These are phyloP conservation scores for Tamias sibiricus DNA, from an alignment of 2,113 vertebrate species.

Conservation along the genomic window DNA sequence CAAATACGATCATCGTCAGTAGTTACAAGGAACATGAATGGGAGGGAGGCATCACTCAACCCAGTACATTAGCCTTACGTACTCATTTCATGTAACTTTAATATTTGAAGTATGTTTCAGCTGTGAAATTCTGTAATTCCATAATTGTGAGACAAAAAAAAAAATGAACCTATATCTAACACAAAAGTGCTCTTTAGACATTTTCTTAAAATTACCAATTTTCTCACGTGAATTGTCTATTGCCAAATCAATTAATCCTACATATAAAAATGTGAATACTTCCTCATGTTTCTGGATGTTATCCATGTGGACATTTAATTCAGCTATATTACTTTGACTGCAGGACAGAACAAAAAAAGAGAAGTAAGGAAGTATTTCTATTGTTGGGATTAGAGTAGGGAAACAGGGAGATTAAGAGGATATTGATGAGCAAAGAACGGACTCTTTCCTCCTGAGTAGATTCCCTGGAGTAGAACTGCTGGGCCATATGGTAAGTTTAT, in stretches of 20 bases:
- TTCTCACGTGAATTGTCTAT: constrained; percentile 5
- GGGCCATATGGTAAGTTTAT: background rate
- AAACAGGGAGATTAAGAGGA: background rate
- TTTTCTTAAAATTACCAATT: background rate
- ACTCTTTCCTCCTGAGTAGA: background rate
- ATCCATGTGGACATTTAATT: background rate
- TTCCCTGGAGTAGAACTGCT: background rate
- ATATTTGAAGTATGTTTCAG: background rate
- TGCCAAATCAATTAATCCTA: background rate
- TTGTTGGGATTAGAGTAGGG: background rate
- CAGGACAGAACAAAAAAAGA: background rate
- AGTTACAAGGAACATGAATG: background rate
- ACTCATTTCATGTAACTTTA: background rate
- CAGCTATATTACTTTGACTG: background rate
- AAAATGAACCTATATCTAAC: background rate
- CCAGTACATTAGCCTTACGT: background rate
- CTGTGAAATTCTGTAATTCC: background rate
- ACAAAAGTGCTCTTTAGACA: background rate
- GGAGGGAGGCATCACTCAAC: background rate
- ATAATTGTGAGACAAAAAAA: background rate
- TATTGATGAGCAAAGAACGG: background rate
- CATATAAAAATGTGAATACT: background rate
- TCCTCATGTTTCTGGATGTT: background rate
- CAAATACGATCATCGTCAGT: background rate
- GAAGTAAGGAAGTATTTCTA: background rate